Evolutionary conservation across 1,140 invertebrate genomes (phyloP).

Genomic region (Platyscapa corneri): DNA sequence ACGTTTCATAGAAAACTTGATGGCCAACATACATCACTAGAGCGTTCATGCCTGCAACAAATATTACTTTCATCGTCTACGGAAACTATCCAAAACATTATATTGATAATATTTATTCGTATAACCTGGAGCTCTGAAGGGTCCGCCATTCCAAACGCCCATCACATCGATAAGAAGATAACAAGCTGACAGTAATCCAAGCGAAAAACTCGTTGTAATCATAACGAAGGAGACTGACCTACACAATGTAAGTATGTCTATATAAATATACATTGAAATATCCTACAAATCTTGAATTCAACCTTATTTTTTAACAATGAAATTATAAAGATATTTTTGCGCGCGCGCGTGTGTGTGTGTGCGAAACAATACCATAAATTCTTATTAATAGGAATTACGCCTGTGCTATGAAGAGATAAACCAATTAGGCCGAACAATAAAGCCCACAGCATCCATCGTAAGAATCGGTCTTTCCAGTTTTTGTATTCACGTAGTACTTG

Average conservation of each 20-base stretch:
- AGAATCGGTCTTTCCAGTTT: constrained; percentile 76
- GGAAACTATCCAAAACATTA: neutral
- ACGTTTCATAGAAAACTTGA: constrained; percentile 83
- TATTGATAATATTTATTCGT: neutral
- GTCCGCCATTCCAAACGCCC: constrained; percentile 86
- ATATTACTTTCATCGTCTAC: neutral
- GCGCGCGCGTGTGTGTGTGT: too few species aligned
- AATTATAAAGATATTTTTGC: too few species aligned
- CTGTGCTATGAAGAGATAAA: constrained; percentile 76
- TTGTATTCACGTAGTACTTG: constrained; percentile 77
- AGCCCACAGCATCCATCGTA: constrained; percentile 81
- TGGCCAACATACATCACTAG: constrained; percentile 92
- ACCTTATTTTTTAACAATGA: too few species aligned
- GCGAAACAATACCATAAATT: constrained; percentile 82
- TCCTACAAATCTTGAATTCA: too few species aligned
- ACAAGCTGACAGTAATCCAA: constrained; percentile 82
- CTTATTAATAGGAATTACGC: constrained; percentile 91
- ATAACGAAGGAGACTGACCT: constrained; percentile 92
- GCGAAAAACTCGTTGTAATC: constrained; percentile 83
- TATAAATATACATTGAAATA: too few species aligned
- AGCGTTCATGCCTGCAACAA: constrained; percentile 88
- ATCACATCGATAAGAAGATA: constrained; percentile 89
- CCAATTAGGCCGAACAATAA: constrained; percentile 74
- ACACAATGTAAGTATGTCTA: constrained; percentile 35
- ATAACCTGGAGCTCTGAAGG: constrained; percentile 83